phyloP scores from a whole-genome alignment of 1,140 invertebrate species.

The Aphis gossypii region DNA sequence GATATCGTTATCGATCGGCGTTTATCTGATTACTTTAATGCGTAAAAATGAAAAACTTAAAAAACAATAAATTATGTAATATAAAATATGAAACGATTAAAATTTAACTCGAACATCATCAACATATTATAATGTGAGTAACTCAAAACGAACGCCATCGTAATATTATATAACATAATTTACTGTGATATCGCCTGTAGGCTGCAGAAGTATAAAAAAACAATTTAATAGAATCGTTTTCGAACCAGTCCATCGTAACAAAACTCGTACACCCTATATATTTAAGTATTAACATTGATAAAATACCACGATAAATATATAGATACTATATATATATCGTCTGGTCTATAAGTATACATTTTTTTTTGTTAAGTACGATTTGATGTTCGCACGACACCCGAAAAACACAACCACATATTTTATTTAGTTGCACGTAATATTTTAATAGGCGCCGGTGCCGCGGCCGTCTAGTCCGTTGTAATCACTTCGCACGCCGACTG shows the following conservation, averaged over 20 bases:
- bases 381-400: conserved; percentile 10
- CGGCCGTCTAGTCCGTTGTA: not conserved
- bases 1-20: not conserved
- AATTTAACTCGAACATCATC: not conserved
- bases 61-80: not conserved
- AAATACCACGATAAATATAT: not conserved
- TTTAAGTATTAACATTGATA: not conserved
- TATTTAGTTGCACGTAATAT: not conserved
- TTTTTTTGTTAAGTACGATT: conserved; percentile 14
- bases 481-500: not conserved
- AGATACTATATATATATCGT: too few species aligned
- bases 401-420: not conserved
- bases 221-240: not conserved
- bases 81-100: not conserved
- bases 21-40: not conserved
- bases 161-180: not conserved
- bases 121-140: not conserved
- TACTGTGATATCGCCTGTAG: not conserved
- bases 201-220: not conserved
- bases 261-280: not conserved
- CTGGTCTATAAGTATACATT: not conserved
- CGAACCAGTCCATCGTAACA: not conserved
- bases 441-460: not conserved
- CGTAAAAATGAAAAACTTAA: not conserved
- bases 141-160: not conserved